Percentiles rank a stretch among this genome's conserved stretches.
phyloP scores from a whole-genome alignment of 2,888 invertebrate species.

The Acanthosepion esculentum region DNA sequence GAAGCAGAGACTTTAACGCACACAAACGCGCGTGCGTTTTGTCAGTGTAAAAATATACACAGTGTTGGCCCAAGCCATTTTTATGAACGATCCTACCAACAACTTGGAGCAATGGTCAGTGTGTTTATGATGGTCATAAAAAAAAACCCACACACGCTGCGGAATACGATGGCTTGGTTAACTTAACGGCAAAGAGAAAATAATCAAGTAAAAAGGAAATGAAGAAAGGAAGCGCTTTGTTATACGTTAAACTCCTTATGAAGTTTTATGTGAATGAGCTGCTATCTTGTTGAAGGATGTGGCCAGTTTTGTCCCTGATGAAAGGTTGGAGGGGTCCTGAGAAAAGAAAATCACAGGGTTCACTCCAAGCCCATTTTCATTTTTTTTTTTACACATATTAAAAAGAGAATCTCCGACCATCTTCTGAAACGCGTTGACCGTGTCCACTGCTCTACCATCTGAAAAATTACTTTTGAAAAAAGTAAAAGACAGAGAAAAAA shows the following conservation, averaged over 20 bases:
- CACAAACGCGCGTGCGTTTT: not conserved
- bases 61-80: not conserved
- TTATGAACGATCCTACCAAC: not conserved
- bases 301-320: not conserved
- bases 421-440: not conserved
- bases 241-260: not conserved
- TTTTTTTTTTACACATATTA: not conserved
- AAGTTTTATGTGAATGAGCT: not conserved
- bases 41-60: not conserved
- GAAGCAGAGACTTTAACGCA: not conserved
- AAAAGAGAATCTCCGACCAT: not conserved
- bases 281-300: slow-evolving; percentile 7
- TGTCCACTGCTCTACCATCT: not conserved
- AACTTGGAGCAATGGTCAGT: not conserved
- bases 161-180: not conserved
- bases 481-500: not conserved
- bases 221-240: not conserved
- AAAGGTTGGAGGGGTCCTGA: not conserved
- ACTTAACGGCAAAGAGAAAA: not conserved
- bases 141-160: slow-evolving; percentile 11
- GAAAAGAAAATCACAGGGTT: not conserved
- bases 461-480: not conserved
- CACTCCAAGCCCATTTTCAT: not conserved
- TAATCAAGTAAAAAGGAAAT: not conserved
- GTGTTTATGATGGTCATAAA: not conserved